Percentiles rank a stretch among this genome's conserved stretches.
Evolutionary conservation across 2,113 vertebrate species (phyloP).

Genomic region (Narcine bancroftii): DNA sequence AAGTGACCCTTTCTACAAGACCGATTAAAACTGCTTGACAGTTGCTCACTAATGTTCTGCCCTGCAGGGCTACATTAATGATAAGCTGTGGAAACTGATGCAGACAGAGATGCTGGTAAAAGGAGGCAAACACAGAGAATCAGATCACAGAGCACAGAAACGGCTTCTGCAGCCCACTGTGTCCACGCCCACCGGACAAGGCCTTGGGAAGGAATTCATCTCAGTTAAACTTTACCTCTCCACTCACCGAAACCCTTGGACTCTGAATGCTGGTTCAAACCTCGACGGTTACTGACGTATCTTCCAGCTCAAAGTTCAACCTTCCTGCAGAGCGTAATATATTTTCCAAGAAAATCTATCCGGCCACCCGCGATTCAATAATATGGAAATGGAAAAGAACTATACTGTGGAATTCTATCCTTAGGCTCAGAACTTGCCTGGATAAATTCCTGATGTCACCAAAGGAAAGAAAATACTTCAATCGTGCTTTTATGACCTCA

Average conservation of each 20-base stretch:
- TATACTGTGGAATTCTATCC: neutral
- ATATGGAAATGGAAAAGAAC: neutral
- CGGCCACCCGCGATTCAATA: neutral
- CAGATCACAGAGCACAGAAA: no score
- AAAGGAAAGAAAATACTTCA: neutral
- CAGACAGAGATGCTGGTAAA: neutral
- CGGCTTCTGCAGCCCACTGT: no score
- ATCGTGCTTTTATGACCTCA: neutral
- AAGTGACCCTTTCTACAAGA: slow-evolving; percentile 44
- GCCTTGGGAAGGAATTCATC: neutral
- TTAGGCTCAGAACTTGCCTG: neutral
- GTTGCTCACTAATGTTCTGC: slow-evolving; percentile 39
- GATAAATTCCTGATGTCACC: neutral
- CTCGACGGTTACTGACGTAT: no score
- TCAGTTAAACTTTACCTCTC: neutral
- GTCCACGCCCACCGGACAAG: no score
- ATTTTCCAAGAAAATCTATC: neutral
- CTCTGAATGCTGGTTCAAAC: neutral
- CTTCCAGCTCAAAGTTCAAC: neutral
- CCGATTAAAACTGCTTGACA: slow-evolving; percentile 43
- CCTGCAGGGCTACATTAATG: neutral
- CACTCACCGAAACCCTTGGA: neutral
- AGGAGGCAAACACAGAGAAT: neutral
- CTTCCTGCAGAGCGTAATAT: no score
- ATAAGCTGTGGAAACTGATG: neutral